Percentiles rank a stretch among this genome's conserved stretches.
Evolutionary conservation across 2,888 invertebrate genomes (phyloP).

Genomic region (Lamellibrachia satsuma): DNA sequence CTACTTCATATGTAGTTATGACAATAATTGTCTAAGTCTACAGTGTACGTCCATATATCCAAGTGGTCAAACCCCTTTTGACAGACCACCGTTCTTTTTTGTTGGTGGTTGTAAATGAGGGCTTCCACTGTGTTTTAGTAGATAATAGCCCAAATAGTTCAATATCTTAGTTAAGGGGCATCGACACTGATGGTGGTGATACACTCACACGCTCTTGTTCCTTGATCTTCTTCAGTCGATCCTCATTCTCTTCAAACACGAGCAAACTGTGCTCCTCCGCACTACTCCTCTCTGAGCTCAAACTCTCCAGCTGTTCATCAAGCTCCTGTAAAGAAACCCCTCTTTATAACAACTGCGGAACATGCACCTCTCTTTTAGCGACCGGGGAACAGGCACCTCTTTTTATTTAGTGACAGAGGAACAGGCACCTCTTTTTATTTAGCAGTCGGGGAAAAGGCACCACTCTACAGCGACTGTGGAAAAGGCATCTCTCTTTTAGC

Average conservation of each 20-base stretch:
- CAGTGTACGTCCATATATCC: no score
- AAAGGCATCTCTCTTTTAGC: no score
- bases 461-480: neutral
- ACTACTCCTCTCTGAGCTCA: conserved; percentile 66
- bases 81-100: neutral
- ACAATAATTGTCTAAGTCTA: no score
- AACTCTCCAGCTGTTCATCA: conserved; percentile 20
- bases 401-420: neutral
- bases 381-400: neutral
- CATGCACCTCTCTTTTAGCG: no score
- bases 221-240: conserved; percentile 70
- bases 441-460: neutral
- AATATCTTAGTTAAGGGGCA: neutral
- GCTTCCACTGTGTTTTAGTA: conserved; percentile 25
- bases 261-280: conserved; percentile 45
- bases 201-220: conserved; percentile 40
- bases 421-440: no score
- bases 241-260: conserved; percentile 68
- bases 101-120: neutral
- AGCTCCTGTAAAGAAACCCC: conserved; percentile 34
- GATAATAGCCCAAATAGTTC: neutral
- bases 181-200: neutral
- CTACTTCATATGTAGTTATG: no score
- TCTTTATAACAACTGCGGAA: conserved; percentile 19
- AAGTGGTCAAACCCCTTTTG: no score